These are phyloP conservation scores for Hyppa rectilinea DNA, from an alignment of 2,888 invertebrate genomes.

Conservation along the genomic window DNA sequence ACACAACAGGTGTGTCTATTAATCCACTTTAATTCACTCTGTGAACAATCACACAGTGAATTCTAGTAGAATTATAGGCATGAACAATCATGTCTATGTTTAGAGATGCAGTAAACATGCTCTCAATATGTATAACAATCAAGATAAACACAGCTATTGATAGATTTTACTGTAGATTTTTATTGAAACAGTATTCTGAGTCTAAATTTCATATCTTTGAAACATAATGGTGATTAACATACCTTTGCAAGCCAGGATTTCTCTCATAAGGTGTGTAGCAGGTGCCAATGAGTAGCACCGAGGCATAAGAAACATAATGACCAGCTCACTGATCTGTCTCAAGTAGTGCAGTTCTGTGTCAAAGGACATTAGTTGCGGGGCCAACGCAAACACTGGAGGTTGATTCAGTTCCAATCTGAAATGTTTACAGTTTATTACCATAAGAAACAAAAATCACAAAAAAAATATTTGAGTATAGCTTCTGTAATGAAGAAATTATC, in stretches of 20 bases:
- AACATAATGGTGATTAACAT: slow-evolving; percentile 54
- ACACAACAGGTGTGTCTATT: slow-evolving; percentile 42
- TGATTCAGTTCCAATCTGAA: slow-evolving; percentile 91
- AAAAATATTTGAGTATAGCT: background rate
- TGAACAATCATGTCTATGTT: slow-evolving; percentile 8
- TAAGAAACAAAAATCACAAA: background rate
- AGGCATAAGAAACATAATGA: slow-evolving; percentile 95
- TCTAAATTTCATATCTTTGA: background rate
- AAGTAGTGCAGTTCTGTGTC: slow-evolving; percentile 95
- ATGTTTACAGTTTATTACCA: slow-evolving; percentile 16
- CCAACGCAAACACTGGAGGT: slow-evolving; percentile 93
- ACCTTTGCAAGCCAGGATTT: slow-evolving; percentile 96
- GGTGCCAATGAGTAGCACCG: slow-evolving; percentile 95
- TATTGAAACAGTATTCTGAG: background rate
- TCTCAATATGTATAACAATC: slow-evolving; percentile 4
- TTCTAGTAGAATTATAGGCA: no score
- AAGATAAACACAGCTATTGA: background rate
- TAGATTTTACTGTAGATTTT: background rate
- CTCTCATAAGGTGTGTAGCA: slow-evolving; percentile 94
- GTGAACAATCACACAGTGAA: background rate
- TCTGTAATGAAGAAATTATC: background rate
- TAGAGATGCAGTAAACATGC: slow-evolving; percentile 6
- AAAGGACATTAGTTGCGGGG: slow-evolving; percentile 93
- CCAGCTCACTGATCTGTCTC: slow-evolving; percentile 95
- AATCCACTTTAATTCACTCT: slow-evolving; percentile 4